Base-by-base conservation (phyloP, 2,888 invertebrate genomes). In the Euspilapteryx auroguttella region DNA sequence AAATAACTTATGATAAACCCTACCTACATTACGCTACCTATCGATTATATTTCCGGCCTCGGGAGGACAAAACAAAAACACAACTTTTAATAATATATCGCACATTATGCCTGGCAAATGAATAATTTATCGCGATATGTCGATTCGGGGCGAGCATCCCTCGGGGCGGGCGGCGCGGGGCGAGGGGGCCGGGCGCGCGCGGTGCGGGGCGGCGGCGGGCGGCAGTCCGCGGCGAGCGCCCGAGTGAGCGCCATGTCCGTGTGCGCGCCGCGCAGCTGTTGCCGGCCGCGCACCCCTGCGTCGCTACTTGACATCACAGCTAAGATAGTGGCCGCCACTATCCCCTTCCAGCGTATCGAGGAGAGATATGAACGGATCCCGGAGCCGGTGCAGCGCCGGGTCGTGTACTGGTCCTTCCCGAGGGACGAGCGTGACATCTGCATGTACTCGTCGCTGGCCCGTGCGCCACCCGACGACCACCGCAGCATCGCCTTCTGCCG, bases 381-480 rank as follows among this genome's bases (percentile, higher is more conserved):
- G 41, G 91, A 91, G 62, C 90, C 90, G 40, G 90, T 91, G 58
- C 91, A 91, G 66, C 81, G 87, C 44, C 81, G 89, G 54, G 88
- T 91, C 61, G 89, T 91, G 53, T 91, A 83, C 78, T 91, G 90
- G 89, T 89, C 90, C 39, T 91, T 91, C 75, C 92, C 91, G 42
- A 77, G 90, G 49, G 87, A 90, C 57, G 91, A 91, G 66, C 79
- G 86, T 53, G 90, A 90, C 75, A 90, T 92, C 61, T 87, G 88
- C 71, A 90, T 91, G 89, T 92, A 92, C 76, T 89, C 89, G 45
- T 89, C 89, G 43, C 79, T 89, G 68, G 75, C 75, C 51, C 64
- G 78, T 36, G 76, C 76, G 57, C 75, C 77, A 37, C 73, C 77
- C 42, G 79, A 80, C 54, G 89, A 89, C 73, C 84, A 84, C 61